Conservation (phyloP, 2,888 invertebrate genomes). For the Dendrolimus houi region DNA sequence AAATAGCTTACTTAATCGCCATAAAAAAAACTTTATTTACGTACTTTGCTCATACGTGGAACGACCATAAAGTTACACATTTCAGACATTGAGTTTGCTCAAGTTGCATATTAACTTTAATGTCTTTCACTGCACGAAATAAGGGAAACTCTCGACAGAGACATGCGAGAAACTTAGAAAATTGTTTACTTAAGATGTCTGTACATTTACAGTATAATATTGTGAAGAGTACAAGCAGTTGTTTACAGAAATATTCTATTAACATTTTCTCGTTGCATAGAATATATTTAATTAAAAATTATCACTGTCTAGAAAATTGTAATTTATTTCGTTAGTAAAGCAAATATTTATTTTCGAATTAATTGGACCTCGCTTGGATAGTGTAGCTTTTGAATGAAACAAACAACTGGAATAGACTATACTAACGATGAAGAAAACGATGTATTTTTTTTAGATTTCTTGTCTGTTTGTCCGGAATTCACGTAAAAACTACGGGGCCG, state of each 20-base stretch:
- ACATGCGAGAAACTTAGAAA: background rate
- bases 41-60: background rate
- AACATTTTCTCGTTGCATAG: background rate
- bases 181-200: background rate
- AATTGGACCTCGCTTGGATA: too few relatives aligned
- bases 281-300: too few relatives aligned
- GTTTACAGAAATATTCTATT: constrained; percentile 6
- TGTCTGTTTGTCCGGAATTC: too few relatives aligned
- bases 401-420: too few relatives aligned
- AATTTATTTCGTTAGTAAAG: too few relatives aligned
- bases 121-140: background rate
- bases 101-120: background rate
- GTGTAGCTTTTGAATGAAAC: too few relatives aligned
- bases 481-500: too few relatives aligned
- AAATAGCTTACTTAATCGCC: background rate
- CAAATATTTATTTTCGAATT: too few relatives aligned
- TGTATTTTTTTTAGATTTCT: too few relatives aligned
- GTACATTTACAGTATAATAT: background rate
- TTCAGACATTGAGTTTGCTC: background rate
- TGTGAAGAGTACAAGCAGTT: background rate
- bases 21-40: background rate
- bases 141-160: background rate
- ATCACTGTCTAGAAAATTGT: too few relatives aligned
- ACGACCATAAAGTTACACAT: background rate
- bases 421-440: too few relatives aligned